phyloP scores from a whole-genome alignment of 2,888 invertebrate species.

The Drosophila buzzatii region DNA sequence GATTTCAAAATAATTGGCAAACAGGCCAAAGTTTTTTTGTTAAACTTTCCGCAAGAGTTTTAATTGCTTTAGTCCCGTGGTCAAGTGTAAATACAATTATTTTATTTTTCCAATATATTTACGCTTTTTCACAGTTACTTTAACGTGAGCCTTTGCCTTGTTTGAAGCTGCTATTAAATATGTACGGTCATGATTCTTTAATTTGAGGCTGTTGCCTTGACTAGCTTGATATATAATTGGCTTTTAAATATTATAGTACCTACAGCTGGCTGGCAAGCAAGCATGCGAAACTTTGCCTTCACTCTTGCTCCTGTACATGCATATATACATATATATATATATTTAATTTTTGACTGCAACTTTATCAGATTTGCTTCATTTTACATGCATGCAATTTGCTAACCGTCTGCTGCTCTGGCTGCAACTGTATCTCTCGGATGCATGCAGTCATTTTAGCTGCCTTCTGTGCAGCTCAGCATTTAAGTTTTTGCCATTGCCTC shows the following conservation, averaged over 20 bases:
- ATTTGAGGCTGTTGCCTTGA: constrained; percentile 8
- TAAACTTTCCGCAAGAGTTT: constrained; percentile 5
- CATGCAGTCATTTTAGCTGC: constrained; percentile 4
- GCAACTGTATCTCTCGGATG: constrained; percentile 11
- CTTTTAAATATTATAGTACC: constrained; percentile 29
- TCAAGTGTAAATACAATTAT: constrained; percentile 9
- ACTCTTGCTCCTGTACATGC: neutral
- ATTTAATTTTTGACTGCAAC: constrained; percentile 28
- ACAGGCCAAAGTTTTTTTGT: constrained; percentile 24
- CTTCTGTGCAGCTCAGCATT: constrained; percentile 6
- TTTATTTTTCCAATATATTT: constrained; percentile 8
- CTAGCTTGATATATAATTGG: constrained; percentile 29
- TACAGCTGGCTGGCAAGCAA: neutral
- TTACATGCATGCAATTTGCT: constrained; percentile 20
- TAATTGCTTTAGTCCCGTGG: constrained; percentile 35
- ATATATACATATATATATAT: neutral
- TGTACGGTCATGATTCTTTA: constrained; percentile 1
- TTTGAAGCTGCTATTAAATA: constrained; percentile 6
- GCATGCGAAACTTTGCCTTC: constrained; percentile 1
- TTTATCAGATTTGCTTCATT: constrained; percentile 34
- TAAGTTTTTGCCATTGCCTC: constrained; percentile 7
- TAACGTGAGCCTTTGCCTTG: neutral
- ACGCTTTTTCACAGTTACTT: neutral
- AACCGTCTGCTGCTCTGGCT: constrained; percentile 5
- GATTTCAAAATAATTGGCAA: constrained; percentile 17